A percentile compares a stretch with the other conserved stretches of the same genome.
Conservation (phyloP, 2,888 invertebrate genomes). For the Lumbricus terrestris region DNA sequence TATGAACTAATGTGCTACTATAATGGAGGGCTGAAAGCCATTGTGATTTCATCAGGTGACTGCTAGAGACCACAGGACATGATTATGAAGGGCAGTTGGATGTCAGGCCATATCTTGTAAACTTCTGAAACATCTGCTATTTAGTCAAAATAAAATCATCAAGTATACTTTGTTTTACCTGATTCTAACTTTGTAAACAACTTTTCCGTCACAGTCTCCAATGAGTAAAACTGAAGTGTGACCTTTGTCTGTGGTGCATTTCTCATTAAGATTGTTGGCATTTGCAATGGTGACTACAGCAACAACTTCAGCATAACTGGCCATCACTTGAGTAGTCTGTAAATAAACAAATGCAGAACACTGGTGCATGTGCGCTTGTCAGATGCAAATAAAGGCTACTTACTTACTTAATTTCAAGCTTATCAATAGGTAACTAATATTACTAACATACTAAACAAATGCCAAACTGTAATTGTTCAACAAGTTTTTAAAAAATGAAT, state of each 20-base stretch:
- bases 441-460: background rate
- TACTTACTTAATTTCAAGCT: no score
- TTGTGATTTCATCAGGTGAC: no score
- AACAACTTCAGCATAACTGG: constrained; percentile 41
- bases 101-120: no score
- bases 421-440: background rate
- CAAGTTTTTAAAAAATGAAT: background rate
- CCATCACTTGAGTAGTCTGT: background rate
- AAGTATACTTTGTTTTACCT: constrained; percentile 40
- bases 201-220: constrained; percentile 68
- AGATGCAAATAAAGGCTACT: no score
- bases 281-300: constrained; percentile 47
- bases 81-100: no score
- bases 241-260: constrained; percentile 62
- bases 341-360: background rate
- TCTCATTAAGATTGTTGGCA: constrained; percentile 43
- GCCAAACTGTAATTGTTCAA: background rate
- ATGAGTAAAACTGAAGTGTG: constrained; percentile 67
- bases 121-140: background rate
- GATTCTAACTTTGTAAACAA: constrained; percentile 62
- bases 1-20: no score
- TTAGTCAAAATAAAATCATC: background rate
- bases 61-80: no score
- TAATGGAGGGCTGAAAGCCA: no score
- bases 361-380: no score